Conservation (phyloP, 2,113 vertebrate species). For the Callipepla squamata region DNA sequence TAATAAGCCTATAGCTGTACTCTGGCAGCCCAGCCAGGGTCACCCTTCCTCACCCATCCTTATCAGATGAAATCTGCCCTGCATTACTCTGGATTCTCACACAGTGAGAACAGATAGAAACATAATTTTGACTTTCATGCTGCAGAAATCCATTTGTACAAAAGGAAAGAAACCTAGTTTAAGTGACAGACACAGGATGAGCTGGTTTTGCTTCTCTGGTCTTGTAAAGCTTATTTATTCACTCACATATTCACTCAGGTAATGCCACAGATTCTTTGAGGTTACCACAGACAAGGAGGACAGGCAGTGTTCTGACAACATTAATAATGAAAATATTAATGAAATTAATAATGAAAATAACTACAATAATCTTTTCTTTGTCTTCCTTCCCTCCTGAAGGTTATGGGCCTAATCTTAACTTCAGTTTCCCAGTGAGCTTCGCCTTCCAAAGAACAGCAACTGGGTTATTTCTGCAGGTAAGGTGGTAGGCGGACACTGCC, state of each 20-base stretch:
- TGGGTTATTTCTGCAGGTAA: not conserved
- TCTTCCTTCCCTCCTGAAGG: not conserved
- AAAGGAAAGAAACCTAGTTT: not conserved
- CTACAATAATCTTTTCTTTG: not conserved
- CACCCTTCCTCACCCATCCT: not conserved
- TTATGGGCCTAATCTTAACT: not conserved
- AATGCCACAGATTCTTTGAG: not conserved
- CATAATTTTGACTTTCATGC: not conserved
- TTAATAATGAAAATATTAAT: not conserved
- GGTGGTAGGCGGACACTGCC: not conserved
- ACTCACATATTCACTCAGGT: not conserved
- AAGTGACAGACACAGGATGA: not conserved
- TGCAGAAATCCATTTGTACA: not conserved
- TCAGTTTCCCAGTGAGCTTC: not conserved
- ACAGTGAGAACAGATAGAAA: fast-evolving
- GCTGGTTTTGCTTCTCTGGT: not conserved
- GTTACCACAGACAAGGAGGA: not conserved
- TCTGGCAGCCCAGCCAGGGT: not conserved
- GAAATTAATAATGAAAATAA: not conserved
- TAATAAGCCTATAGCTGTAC: not conserved
- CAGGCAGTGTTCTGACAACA: not conserved
- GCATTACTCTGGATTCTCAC: not conserved
- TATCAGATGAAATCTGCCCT: not conserved
- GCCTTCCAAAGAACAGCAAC: not conserved
- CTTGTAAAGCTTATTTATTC: not conserved